These are phyloP conservation scores for Mobula hypostoma DNA, from an alignment of 2,113 vertebrate species.

Conservation along the genomic window DNA sequence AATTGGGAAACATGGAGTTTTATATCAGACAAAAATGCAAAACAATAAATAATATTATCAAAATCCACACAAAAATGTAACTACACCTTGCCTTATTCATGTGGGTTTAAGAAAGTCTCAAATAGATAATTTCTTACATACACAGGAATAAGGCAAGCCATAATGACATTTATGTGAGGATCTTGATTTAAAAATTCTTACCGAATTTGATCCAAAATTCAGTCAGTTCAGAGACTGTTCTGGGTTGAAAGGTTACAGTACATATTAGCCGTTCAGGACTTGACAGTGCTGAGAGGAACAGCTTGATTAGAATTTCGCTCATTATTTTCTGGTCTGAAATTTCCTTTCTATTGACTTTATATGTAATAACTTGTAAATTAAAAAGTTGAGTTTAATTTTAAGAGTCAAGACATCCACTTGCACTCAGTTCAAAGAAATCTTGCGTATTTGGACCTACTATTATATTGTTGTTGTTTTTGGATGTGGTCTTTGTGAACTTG, in stretches of 20 bases:
- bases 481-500: background rate
- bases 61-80: too few species aligned
- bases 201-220: too few species aligned
- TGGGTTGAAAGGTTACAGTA: background rate
- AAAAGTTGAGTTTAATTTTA: background rate
- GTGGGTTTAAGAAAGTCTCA: too few species aligned
- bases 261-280: background rate
- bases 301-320: background rate
- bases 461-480: background rate
- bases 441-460: background rate
- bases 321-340: background rate
- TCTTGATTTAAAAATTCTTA: too few species aligned
- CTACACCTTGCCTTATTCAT: too few species aligned
- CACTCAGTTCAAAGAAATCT: background rate
- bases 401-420: background rate
- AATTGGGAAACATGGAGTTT: too few species aligned
- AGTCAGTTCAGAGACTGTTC: too few species aligned
- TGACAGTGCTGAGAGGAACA: background rate
- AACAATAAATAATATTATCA: too few species aligned
- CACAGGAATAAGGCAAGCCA: too few species aligned
- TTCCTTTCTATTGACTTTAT: background rate
- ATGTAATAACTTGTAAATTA: background rate
- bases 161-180: too few species aligned
- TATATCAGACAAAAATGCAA: too few species aligned
- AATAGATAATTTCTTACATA: too few species aligned